Base-by-base conservation (phyloP, 2,888 invertebrate species). In the Spialia ferax region DNA sequence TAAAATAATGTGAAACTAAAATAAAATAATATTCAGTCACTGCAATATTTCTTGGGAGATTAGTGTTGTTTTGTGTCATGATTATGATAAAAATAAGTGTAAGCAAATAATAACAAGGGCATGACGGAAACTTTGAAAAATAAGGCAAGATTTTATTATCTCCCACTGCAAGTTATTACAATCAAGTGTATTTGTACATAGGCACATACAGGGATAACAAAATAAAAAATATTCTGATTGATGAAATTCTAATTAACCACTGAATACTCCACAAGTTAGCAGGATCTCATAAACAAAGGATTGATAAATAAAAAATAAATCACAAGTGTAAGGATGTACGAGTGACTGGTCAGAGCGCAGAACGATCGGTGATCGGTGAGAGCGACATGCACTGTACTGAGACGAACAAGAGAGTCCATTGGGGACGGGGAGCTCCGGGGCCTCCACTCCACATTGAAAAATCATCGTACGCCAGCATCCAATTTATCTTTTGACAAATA, bases 401-500 rank as follows among this genome's bases (percentile, higher is more conserved):
- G 84, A 84, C 81, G 85, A 81, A 89, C 89, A 85, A 86, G 85
- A 83, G 82, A 84, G 82, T 85, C 84, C 84, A 76, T 76, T 78
- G 79, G 87, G 85, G 80, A 81, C 83, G 71, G 80, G 87, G 87
- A 83, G 82, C 87, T 85, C 84, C 88, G 80, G 89, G 91, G 87
- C 82, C 88, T 87, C 89, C 86, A 83, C 88, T 87, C 87, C 86
- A 80, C 87, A 93, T 87, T 91, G 88, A 79, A 94, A 94, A 94
- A 87, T 87, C 93, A 93, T 86, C 81, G 84, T 92, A 89, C 94
- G 92, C 94, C 94, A 93, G 88, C 93, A 93, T 92, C 91, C 93
- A 94, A 93, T 94, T 94, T 94, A 94, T 94, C 93, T 94, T 93
- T 93, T 88, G 93, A 93, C 93, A 94, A 94, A 93, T 93, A 93